Evolutionary conservation across 1,140 invertebrate genomes (phyloP), one percentile per base, ranked within the genome.

Genomic region (Oscheius sp.): DNA sequence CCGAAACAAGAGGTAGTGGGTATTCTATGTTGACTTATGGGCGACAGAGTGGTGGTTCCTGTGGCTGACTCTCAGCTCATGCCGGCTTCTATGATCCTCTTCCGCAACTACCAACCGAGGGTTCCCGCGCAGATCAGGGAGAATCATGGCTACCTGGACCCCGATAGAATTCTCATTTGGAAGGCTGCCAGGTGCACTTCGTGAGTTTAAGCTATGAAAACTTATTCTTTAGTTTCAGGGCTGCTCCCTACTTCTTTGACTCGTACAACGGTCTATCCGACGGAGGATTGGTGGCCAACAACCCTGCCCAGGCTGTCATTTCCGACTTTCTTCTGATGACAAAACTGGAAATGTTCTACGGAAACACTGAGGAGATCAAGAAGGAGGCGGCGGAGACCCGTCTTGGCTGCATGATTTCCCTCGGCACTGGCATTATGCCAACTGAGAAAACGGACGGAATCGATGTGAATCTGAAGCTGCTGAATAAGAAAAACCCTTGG

Each of bases 181-280:
- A 71, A 71, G 38, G 61, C 69, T 34, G 52, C 58, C 20, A 18
- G 69, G 4, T 71, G 69, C 26, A 71, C 69, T 20, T 61, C 69
- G 66, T 68, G 23, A 34, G 28, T 34, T 29, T 3, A 62, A 62
- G 20, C 34, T 20, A 4, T 20, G 34, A 62, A 62, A 35, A 31
- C 10, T 45, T 45, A 45, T 45, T 15, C 18, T 18, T 45, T 15
- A 45, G 42, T 67, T 68, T 68, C 66, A 68, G 66, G 15, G 69
- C 69, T 1, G 69, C 69, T 45, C 69, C 69, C 2, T 71, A 71
- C 61, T 71, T 58, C 38, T 71, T 71, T 23, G 58, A 71, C 7
- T 64, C 59, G 20, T 71, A 49, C 18, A 36, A 71, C 23, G 69
- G 69, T 15, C 52, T 58, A 26, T 58, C 69, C 2, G 69, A 71